A percentile compares a stretch with the other conserved stretches of the same genome.
Evolutionary conservation across 2,888 invertebrate species (phyloP).

Genomic region (Oligia latruncula): DNA sequence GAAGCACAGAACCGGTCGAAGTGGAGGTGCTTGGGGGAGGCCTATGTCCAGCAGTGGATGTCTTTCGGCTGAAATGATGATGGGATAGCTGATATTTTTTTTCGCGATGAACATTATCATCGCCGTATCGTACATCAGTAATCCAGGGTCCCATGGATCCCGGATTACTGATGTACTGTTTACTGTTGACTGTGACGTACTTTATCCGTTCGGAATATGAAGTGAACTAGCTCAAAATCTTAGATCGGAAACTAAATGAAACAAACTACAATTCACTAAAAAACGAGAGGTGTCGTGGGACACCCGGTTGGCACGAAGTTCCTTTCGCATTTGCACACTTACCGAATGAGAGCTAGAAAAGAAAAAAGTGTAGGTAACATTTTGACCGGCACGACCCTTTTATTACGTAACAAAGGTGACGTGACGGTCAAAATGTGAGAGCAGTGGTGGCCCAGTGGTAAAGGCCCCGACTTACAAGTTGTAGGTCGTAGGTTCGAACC

Average conservation of each 20-base stretch:
- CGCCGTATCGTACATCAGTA: no score
- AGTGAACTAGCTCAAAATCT: background rate
- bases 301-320: background rate
- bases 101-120: no score
- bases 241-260: slow-evolving; percentile 25
- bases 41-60: no score
- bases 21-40: no score
- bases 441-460: no score
- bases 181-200: background rate
- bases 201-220: background rate
- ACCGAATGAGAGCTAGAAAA: background rate
- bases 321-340: background rate
- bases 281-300: background rate
- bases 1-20: no score
- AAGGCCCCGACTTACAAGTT: no score
- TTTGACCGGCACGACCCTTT: background rate
- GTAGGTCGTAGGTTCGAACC: no score
- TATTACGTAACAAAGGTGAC: background rate
- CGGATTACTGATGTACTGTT: background rate
- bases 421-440: background rate
- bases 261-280: slow-evolving; percentile 28
- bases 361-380: background rate
- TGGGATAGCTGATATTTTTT: no score
- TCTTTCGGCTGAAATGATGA: no score
- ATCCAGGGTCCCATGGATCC: background rate